phyloP scores from a whole-genome alignment of 2,113 vertebrate genomes.

The Toxotes jaculatrix region DNA sequence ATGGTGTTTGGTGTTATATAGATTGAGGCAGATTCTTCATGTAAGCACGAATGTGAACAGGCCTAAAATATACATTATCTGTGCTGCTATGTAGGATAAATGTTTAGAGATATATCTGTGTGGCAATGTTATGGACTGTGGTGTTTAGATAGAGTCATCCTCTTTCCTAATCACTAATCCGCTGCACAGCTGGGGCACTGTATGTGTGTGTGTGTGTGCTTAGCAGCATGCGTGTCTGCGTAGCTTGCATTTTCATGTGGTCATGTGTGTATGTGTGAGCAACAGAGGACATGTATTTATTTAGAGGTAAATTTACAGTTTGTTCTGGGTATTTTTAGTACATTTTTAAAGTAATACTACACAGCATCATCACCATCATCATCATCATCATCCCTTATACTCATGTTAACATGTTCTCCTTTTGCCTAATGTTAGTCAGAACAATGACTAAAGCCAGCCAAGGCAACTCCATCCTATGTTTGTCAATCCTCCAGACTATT shows the following conservation, averaged over 20 bases:
- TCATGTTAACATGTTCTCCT: background rate
- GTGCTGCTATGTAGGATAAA: slow-evolving; percentile 42
- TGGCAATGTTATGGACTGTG: slow-evolving; percentile 27
- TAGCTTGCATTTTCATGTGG: background rate
- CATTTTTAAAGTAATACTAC: background rate
- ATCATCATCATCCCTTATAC: background rate
- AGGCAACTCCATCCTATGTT: background rate
- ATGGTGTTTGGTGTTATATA: background rate
- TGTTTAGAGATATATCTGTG: slow-evolving; percentile 47
- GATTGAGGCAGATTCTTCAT: background rate
- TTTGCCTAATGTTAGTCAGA: background rate
- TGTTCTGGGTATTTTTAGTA: background rate
- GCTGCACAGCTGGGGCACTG: slow-evolving; percentile 51
- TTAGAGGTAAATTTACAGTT: background rate
- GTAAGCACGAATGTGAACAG: background rate
- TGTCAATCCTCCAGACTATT: background rate
- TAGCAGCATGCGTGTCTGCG: background rate
- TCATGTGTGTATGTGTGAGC: background rate
- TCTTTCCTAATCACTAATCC: slow-evolving; percentile 67
- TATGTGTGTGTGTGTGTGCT: slow-evolving; percentile 7
- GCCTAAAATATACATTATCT: slow-evolving; percentile 20
- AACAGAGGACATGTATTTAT: background rate
- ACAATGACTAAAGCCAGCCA: background rate
- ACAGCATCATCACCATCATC: background rate
- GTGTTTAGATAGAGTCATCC: slow-evolving; percentile 52